Percentiles rank a stretch among this genome's conserved stretches.
These are phyloP conservation scores for Coturnix japonica DNA, from an alignment of 2,113 vertebrate genomes.

Conservation along the genomic window DNA sequence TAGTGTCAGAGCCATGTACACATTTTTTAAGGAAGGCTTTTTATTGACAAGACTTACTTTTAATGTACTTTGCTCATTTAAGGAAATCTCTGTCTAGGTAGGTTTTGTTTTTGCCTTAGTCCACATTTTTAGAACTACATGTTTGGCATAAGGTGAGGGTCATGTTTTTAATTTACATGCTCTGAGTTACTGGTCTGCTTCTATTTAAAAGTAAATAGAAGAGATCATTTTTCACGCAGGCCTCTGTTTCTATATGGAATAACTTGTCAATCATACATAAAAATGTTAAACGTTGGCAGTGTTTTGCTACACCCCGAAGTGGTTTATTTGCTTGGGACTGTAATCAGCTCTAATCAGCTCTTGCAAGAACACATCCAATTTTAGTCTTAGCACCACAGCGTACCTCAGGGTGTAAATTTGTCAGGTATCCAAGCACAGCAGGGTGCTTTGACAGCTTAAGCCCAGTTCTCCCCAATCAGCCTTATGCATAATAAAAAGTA, in stretches of 20 bases:
- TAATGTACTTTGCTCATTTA: background rate
- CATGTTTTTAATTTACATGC: slow-evolving; percentile 59
- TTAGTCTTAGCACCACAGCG: slow-evolving; percentile 33
- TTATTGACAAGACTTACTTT: background rate
- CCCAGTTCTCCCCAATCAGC: background rate
- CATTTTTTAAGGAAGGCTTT: background rate
- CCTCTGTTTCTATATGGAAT: slow-evolving; percentile 4
- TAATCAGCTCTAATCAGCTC: background rate
- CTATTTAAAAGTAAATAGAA: slow-evolving; percentile 54
- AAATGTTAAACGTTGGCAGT: background rate
- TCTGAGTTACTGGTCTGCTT: slow-evolving; percentile 40
- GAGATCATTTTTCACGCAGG: slow-evolving; percentile 47
- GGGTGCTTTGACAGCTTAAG: slow-evolving; percentile 19
- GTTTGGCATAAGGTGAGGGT: slow-evolving; percentile 20
- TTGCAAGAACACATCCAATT: slow-evolving; percentile 3
- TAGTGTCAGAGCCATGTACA: background rate
- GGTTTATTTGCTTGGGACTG: slow-evolving; percentile 31
- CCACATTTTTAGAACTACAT: background rate
- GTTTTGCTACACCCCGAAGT: slow-evolving; percentile 3
- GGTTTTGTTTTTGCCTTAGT: background rate
- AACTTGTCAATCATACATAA: slow-evolving; percentile 2
- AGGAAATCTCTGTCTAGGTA: background rate
- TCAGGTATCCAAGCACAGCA: slow-evolving; percentile 43
- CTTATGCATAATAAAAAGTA: slow-evolving; percentile 19
- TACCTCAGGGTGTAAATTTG: slow-evolving; percentile 56